These are phyloP conservation scores for Drosophila siamana DNA, from an alignment of 2,888 invertebrate genomes.

Conservation along the genomic window DNA sequence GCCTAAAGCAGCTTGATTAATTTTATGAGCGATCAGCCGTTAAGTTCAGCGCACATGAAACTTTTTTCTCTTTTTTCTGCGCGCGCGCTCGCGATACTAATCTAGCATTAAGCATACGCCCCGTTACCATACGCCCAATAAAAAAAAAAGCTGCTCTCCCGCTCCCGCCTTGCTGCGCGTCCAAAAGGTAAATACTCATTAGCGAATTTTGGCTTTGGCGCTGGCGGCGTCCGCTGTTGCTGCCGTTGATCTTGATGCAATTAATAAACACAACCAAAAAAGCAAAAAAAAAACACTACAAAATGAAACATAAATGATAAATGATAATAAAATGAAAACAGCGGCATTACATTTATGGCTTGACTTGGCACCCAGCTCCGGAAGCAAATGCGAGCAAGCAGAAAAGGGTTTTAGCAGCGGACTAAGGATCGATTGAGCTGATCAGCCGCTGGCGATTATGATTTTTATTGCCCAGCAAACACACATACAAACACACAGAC, in stretches of 20 bases:
- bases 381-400: conserved; percentile 70
- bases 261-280: conserved; percentile 66
- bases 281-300: neutral
- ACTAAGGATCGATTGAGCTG: conserved; percentile 61
- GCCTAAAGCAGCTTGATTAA: conserved; percentile 85
- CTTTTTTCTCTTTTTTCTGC: too few species aligned
- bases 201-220: conserved; percentile 67
- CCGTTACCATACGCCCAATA: conserved; percentile 50
- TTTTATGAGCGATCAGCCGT: conserved; percentile 85
- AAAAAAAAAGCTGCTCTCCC: neutral
- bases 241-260: conserved; percentile 83
- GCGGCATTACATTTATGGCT: conserved; percentile 42
- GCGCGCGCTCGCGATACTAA: conserved; percentile 77
- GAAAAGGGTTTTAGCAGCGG: conserved; percentile 27
- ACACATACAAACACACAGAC: neutral
- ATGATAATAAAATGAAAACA: conserved; percentile 16
- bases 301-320: conserved; percentile 22
- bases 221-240: conserved; percentile 62
- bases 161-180: neutral
- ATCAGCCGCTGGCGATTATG: conserved; percentile 70
- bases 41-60: conserved; percentile 83
- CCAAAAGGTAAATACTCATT: conserved; percentile 78
- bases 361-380: conserved; percentile 78
- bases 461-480: conserved; percentile 50
- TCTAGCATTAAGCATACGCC: conserved; percentile 82